Evolutionary conservation across 2,113 vertebrate genomes (phyloP), one percentile per base, ranked within the genome.

Genomic region (Scomber colias): DNA sequence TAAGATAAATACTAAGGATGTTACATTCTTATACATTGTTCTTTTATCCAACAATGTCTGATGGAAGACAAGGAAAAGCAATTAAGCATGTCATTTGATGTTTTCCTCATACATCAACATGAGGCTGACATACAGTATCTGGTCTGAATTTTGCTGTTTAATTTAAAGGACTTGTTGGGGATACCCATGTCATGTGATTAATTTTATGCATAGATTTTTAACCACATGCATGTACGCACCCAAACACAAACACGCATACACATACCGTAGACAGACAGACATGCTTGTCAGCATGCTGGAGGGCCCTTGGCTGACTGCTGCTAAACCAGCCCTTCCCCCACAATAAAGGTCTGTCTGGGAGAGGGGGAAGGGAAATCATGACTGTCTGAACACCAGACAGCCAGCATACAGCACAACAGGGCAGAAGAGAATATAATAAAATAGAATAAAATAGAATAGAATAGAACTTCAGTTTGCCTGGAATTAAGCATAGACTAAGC

Each of bases 241-340:
- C 45, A 51, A 48, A 49, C 27, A 49, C 45, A 79, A 24, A 71
- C 21, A 57, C 65, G 45, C 30, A 45, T 15, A n/a, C 63, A 63
- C 80, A 72, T 19, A 53, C 31, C 50, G 48, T 35, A 79, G 85
- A 85, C 84, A 88, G 88, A 87, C 88, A 93, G 89, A 89, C 91
- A 90, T 88, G 91, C 90, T 92, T 88, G 93, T 91, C 90, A 94
- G 91, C 91, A 86, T 27, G 92, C 93, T 92, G 90, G 87, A 92
- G 90, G 86, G 90, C 78, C 84, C 75, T 92, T 85, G 88, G 91
- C 88, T 89, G 83, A 89, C 89, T 91, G 80, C 92, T 90, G 77
- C 85, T 89, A 81, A 87, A 92, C 65, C 83, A 82, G 86, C 91
- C 89, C 90, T 73, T 92, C 92, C 92, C 93, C 94, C 88, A 83